phyloP scores from a whole-genome alignment of 2,888 invertebrate genomes.

The Heliconius charithonia region DNA sequence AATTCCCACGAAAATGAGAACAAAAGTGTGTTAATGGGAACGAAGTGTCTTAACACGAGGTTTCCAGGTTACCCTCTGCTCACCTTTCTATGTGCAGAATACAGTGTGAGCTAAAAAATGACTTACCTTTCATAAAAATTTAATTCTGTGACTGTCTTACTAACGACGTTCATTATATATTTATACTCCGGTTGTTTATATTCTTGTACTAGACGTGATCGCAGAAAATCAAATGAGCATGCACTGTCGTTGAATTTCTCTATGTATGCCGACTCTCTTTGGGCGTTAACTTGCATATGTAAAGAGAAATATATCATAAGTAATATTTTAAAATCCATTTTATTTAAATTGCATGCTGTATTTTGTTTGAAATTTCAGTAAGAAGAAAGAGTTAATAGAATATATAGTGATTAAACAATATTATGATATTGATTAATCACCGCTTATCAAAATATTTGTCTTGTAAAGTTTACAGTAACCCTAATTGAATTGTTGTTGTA shows the following conservation, averaged over 20 bases:
- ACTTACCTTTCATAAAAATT: not conserved
- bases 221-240: not conserved
- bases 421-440: too few relatives aligned
- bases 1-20: too few relatives aligned
- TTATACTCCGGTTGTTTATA: not conserved
- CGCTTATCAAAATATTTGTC: not conserved
- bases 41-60: too few relatives aligned
- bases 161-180: not conserved
- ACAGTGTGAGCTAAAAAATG: not conserved
- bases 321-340: conserved; percentile 5
- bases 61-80: too few relatives aligned
- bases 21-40: too few relatives aligned
- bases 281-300: not conserved
- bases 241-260: not conserved
- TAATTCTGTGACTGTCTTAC: not conserved
- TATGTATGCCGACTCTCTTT: not conserved
- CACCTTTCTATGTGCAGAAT: too few relatives aligned
- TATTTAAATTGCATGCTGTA: not conserved
- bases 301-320: not conserved
- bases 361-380: not conserved
- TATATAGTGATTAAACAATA: not conserved
- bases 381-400: not conserved
- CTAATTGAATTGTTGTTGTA: not conserved
- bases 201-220: not conserved
- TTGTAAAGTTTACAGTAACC: not conserved